Evolutionary conservation across 2,113 vertebrate genomes (phyloP).

Genomic region (Myiagra hebetior): DNA sequence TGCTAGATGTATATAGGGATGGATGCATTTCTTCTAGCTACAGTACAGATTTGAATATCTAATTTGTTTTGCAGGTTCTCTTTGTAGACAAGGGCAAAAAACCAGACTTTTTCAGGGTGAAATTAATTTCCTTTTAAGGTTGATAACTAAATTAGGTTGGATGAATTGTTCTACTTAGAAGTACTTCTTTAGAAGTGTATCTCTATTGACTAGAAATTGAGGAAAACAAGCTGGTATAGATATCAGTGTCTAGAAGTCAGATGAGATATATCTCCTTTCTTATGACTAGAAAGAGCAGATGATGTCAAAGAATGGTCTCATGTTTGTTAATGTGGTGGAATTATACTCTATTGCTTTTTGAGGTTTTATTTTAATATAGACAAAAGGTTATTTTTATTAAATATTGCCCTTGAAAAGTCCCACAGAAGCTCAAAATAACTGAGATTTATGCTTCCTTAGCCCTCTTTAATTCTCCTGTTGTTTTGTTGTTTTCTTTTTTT

Average conservation of each 20-base stretch:
- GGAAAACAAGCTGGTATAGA: neutral
- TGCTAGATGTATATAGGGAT: neutral
- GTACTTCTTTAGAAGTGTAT: neutral
- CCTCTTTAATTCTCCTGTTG: neutral
- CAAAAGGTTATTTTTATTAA: neutral
- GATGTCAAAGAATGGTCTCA: neutral
- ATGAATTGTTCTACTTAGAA: neutral
- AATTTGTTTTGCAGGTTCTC: neutral
- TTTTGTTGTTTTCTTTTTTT: neutral
- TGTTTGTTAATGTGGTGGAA: neutral
- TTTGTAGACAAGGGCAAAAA: neutral
- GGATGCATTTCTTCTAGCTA: neutral
- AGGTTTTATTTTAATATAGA: neutral
- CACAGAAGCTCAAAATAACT: neutral
- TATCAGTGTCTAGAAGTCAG: neutral
- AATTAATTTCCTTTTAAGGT: neutral
- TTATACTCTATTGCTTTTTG: neutral
- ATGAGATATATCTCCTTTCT: neutral
- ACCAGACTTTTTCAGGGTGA: neutral
- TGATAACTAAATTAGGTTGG: neutral
- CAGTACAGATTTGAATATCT: neutral
- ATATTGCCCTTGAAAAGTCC: neutral
- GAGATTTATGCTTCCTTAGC: neutral
- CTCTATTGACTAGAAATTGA: neutral
- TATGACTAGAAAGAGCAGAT: neutral